Evolutionary conservation across 2,888 invertebrate species (phyloP).

Genomic region (Aphrophora alni): DNA sequence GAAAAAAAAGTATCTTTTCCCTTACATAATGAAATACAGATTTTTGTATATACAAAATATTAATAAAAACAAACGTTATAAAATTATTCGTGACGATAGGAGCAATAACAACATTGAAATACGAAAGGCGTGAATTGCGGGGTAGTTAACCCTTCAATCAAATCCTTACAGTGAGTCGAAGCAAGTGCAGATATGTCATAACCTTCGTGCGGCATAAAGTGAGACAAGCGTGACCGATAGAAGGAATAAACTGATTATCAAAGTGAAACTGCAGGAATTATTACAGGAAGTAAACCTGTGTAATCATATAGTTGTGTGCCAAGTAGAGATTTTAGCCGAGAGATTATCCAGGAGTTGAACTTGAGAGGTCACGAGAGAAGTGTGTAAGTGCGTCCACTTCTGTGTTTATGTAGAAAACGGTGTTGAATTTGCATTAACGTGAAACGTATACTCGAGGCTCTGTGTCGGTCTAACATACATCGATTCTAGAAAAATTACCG

Average conservation of each 20-base stretch:
- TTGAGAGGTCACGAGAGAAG: background rate
- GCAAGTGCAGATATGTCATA: background rate
- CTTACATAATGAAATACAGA: no score
- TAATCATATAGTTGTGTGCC: background rate
- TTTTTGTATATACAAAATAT: no score
- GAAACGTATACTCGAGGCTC: background rate
- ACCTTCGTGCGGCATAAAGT: background rate
- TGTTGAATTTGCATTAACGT: background rate
- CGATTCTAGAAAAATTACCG: no score
- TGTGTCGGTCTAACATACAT: background rate
- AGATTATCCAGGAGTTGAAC: background rate
- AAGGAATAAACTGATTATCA: background rate
- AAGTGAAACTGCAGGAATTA: background rate
- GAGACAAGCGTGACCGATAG: background rate
- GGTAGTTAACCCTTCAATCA: background rate
- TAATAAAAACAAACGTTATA: no score
- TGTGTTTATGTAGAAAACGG: background rate
- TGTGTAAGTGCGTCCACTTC: background rate
- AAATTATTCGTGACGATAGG: no score
- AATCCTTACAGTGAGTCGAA: background rate
- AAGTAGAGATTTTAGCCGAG: background rate
- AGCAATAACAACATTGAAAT: no score
- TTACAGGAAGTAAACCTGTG: background rate
- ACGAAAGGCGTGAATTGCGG: background rate
- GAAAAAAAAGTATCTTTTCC: no score